phyloP scores from a whole-genome alignment of 1,140 invertebrate species.

The Cardiocondyla obscurior region DNA sequence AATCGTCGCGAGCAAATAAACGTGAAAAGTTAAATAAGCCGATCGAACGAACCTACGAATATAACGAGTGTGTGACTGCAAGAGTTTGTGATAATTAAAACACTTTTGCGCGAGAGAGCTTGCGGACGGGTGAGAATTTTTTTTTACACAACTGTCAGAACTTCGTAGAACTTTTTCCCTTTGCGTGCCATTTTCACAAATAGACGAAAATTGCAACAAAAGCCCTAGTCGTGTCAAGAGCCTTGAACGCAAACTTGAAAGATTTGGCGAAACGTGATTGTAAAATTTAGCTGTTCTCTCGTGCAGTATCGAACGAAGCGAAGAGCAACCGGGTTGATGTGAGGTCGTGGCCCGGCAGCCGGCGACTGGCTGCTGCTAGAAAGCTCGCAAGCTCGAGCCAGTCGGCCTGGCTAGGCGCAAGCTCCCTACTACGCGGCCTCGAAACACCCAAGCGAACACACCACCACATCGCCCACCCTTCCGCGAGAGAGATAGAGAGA shows the following conservation, averaged over 20 bases:
- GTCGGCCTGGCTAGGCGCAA: constrained; percentile 74
- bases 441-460: constrained; percentile 54
- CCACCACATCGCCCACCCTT: constrained; percentile 34
- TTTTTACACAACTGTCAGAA: not conserved
- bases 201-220: not conserved
- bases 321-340: constrained; percentile 57
- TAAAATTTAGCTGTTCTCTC: constrained; percentile 15
- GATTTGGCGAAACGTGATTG: constrained; percentile 36
- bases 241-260: constrained; percentile 1
- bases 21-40: not conserved
- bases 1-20: not conserved
- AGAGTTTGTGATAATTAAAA: not conserved
- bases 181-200: not conserved
- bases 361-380: constrained; percentile 77
- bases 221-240: not conserved
- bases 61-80: not conserved
- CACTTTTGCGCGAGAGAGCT: not conserved
- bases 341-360: constrained; percentile 77
- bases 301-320: constrained; percentile 15
- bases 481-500: constrained; percentile 64
- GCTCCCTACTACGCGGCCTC: constrained; percentile 70
- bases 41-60: not conserved
- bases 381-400: constrained; percentile 73
- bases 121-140: constrained; percentile 6
- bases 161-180: not conserved